Percentiles rank a stretch among this genome's conserved stretches.
These are phyloP conservation scores for Orchesellides sinensis DNA, from an alignment of 2,888 invertebrate genomes.

Conservation along the genomic window DNA sequence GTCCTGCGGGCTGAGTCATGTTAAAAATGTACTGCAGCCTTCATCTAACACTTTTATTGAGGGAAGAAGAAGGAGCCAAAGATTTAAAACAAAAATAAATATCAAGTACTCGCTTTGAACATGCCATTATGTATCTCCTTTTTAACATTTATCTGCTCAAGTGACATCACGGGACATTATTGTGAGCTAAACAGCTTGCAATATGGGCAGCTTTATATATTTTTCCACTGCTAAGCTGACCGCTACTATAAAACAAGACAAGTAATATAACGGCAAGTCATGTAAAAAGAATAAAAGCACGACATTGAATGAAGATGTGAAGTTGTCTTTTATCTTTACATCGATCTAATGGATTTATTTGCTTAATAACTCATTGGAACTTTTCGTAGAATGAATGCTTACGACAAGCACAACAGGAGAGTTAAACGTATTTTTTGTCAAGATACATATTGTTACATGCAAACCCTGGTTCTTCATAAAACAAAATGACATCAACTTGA, in stretches of 20 bases:
- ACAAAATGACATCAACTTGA: too few species aligned
- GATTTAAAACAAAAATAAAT: constrained; percentile 52
- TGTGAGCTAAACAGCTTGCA: constrained; percentile 38
- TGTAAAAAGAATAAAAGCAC: constrained; percentile 39
- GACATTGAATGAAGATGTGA: constrained; percentile 32
- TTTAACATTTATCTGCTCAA: constrained; percentile 49
- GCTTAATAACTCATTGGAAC: constrained; percentile 59
- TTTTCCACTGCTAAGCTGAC: constrained; percentile 20
- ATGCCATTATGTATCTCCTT: constrained; percentile 55
- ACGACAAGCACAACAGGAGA: constrained; percentile 39
- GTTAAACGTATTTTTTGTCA: too few species aligned
- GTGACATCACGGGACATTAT: constrained; percentile 62
- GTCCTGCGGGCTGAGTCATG: constrained; percentile 24
- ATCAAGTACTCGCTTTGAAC: constrained; percentile 50
- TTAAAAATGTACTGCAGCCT: constrained; percentile 20
- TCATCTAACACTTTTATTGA: constrained; percentile 30
- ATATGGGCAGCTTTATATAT: constrained; percentile 42
- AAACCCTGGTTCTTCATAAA: too few species aligned
- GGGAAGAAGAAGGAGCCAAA: neutral
- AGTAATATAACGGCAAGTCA: constrained; percentile 50
- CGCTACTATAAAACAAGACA: neutral
- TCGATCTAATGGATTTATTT: constrained; percentile 65
- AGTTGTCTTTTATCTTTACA: constrained; percentile 64
- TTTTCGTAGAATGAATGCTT: constrained; percentile 26
- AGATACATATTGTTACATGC: too few species aligned